These are phyloP conservation scores for Mycalesis mineus DNA, from an alignment of 2,888 invertebrate genomes.

Conservation along the genomic window DNA sequence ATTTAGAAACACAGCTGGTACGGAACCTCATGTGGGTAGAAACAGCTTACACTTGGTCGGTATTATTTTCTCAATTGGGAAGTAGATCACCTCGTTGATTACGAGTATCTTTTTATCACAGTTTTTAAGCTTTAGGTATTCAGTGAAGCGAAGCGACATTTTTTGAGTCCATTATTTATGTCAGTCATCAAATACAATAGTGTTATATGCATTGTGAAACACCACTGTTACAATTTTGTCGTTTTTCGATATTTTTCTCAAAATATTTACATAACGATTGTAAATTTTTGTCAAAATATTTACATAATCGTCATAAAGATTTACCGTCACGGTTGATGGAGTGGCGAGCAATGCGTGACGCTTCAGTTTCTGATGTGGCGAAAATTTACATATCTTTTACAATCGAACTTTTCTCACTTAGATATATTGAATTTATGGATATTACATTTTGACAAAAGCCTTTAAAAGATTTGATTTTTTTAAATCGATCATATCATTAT, in stretches of 20 bases:
- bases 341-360: conserved; percentile 8
- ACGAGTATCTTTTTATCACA: conserved; percentile 67
- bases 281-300: conserved; percentile 11
- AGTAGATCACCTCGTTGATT: conserved; percentile 72
- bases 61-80: conserved; percentile 70
- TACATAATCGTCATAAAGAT: conserved; percentile 16
- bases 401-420: conserved; percentile 59
- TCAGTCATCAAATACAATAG: conserved; percentile 48
- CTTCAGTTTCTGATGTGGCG: conserved; percentile 10
- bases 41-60: conserved; percentile 17
- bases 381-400: conserved; percentile 43
- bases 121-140: conserved; percentile 55
- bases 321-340: conserved; percentile 14
- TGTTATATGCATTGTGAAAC: conserved; percentile 48
- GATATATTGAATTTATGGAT: too few species aligned
- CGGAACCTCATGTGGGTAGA: background rate
- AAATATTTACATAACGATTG: conserved; percentile 17
- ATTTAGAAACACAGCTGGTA: background rate
- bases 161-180: conserved; percentile 48
- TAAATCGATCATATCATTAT: too few species aligned
- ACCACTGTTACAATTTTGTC: conserved; percentile 26
- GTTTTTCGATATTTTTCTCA: conserved; percentile 19
- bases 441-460: too few species aligned
- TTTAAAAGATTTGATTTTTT: too few species aligned
- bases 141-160: conserved; percentile 55